These are phyloP conservation scores for Ceyx margarethae DNA, from an alignment of 2,113 vertebrate genomes.

Conservation along the genomic window DNA sequence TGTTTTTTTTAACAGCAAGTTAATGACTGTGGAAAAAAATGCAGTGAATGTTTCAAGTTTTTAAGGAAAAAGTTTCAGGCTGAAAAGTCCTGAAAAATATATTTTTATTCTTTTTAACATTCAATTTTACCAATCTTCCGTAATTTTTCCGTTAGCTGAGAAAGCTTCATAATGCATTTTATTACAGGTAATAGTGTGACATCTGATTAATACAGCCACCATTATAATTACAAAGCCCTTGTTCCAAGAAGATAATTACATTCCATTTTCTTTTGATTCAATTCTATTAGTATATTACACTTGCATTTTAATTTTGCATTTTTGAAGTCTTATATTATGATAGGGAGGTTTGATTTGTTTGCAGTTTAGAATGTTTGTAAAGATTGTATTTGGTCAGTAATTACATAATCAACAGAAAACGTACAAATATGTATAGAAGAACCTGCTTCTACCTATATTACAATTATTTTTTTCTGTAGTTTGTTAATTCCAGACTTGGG, in stretches of 20 bases:
- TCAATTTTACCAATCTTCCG: background rate
- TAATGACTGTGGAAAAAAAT: background rate
- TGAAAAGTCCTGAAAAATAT: background rate
- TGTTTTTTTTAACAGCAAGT: no score
- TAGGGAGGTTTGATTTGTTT: slow-evolving; percentile 39
- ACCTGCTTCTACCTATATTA: fast-evolving
- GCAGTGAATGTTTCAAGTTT: background rate
- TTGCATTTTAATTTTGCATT: slow-evolving; percentile 57
- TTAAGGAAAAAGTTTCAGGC: background rate
- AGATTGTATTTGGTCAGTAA: slow-evolving; percentile 41
- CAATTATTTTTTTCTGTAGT: background rate
- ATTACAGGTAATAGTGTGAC: slow-evolving; percentile 56
- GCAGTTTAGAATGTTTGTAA: slow-evolving; percentile 41
- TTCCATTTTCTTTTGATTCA: slow-evolving; percentile 59
- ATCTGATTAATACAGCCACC: slow-evolving; percentile 52
- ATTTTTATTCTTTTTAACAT: slow-evolving; percentile 33
- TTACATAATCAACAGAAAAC: slow-evolving; percentile 22
- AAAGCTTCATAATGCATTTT: slow-evolving; percentile 35
- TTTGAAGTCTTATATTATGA: slow-evolving; percentile 9
- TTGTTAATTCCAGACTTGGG: background rate
- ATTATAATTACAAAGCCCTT: slow-evolving; percentile 59
- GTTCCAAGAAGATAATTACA: slow-evolving; percentile 63
- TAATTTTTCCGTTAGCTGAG: background rate
- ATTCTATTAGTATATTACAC: slow-evolving; percentile 52
- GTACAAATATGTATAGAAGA: background rate